These are phyloP conservation scores for Thereva unica DNA, from an alignment of 2,888 invertebrate genomes.

Conservation along the genomic window DNA sequence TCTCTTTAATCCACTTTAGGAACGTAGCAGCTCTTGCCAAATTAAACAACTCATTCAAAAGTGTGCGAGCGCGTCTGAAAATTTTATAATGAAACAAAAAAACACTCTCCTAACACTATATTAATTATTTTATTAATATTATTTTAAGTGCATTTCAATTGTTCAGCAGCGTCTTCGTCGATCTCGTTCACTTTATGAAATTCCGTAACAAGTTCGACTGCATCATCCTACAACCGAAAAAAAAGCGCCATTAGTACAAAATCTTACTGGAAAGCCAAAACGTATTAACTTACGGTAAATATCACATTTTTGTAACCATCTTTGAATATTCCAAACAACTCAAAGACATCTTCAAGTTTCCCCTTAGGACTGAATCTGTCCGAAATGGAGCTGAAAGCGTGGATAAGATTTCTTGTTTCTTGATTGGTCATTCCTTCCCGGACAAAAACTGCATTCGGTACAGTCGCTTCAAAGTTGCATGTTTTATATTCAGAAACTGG, in stretches of 20 bases:
- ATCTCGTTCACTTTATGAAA: slow-evolving; percentile 47
- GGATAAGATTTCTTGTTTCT: slow-evolving; percentile 55
- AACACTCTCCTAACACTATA: not conserved
- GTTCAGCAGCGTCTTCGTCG: slow-evolving; percentile 45
- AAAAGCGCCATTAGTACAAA: not conserved
- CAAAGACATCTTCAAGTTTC: slow-evolving; percentile 54
- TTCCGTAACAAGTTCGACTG: slow-evolving; percentile 49
- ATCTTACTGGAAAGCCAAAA: not conserved
- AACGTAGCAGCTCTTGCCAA: no score
- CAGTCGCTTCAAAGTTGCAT: slow-evolving; percentile 54
- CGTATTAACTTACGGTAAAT: slow-evolving; percentile 51
- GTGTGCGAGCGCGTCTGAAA: no score
- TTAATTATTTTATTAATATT: slow-evolving; percentile 1
- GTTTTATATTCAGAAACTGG: slow-evolving; percentile 51
- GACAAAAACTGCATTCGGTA: slow-evolving; percentile 52
- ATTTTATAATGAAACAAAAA: no score
- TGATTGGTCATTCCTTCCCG: slow-evolving; percentile 48
- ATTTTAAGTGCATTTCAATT: slow-evolving; percentile 14
- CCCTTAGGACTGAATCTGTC: slow-evolving; percentile 52
- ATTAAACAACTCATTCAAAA: no score
- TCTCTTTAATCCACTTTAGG: no score
- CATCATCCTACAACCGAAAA: slow-evolving; percentile 50
- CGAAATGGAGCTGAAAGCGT: slow-evolving; percentile 52
- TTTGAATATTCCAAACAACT: slow-evolving; percentile 53
- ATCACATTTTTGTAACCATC: slow-evolving; percentile 50